phyloP scores from a whole-genome alignment of 2,113 vertebrate species.

The Ailurus styani region DNA sequence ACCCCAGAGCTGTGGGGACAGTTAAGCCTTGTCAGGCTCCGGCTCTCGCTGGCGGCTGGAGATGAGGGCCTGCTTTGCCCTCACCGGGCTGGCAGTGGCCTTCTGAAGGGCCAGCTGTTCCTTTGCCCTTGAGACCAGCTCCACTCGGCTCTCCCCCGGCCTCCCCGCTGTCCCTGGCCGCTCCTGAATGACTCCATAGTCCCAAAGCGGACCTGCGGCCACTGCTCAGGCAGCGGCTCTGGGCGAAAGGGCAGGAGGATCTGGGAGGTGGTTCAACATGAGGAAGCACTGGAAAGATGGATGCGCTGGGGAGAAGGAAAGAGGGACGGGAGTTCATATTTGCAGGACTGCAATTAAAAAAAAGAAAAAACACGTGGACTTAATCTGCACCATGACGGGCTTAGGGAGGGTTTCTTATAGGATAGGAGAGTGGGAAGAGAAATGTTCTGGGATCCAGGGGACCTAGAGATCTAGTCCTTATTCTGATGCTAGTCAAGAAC shows the following conservation, averaged over 20 bases:
- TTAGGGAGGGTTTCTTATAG: background rate
- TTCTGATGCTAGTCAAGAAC: background rate
- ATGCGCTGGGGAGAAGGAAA: background rate
- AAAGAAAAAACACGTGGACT: background rate
- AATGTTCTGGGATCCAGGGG: background rate
- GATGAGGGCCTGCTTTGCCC: background rate
- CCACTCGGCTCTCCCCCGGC: background rate
- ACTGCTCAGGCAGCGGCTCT: background rate
- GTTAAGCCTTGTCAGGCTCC: constrained; percentile 50
- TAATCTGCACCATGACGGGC: background rate
- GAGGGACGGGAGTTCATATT: background rate
- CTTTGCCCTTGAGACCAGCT: constrained; percentile 52
- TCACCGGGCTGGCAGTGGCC: background rate
- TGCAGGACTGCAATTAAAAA: background rate
- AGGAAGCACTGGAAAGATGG: background rate
- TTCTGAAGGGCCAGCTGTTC: constrained; percentile 18
- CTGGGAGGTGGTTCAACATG: background rate
- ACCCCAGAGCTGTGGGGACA: background rate
- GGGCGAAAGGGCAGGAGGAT: background rate
- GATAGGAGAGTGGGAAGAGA: background rate
- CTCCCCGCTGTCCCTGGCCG: background rate
- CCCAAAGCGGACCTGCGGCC: background rate
- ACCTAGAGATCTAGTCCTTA: background rate
- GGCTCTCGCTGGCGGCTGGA: background rate
- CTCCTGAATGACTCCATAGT: background rate